phyloP scores from a whole-genome alignment of 2,113 vertebrate genomes.

The Pseudorasbora parva region DNA sequence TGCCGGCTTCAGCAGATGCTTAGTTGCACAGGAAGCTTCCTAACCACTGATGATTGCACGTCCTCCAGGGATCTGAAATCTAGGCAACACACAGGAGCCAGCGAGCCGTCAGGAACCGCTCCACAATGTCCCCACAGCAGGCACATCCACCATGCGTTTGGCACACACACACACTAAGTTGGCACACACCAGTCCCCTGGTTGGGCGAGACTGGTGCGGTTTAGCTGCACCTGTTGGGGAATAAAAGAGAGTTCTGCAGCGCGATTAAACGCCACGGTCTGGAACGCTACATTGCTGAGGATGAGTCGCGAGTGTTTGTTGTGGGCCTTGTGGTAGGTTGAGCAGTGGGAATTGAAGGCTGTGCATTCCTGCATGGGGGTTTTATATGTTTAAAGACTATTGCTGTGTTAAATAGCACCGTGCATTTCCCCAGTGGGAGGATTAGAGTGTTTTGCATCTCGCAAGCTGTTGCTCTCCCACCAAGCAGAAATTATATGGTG shows the following conservation, averaged over 20 bases:
- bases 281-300: background rate
- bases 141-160: constrained; percentile 22
- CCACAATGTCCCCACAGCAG: constrained; percentile 26
- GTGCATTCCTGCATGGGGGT: constrained; percentile 14
- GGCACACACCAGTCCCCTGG: constrained; percentile 12
- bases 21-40: constrained; percentile 37
- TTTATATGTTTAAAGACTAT: constrained; percentile 38
- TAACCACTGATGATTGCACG: constrained; percentile 34
- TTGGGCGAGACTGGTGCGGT: constrained; percentile 26
- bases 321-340: constrained; percentile 22
- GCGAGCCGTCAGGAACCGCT: constrained; percentile 34
- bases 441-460: constrained; percentile 10
- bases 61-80: constrained; percentile 41
- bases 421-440: constrained; percentile 5
- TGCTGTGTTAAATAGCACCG: constrained; percentile 22
- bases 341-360: constrained; percentile 34
- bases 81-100: constrained; percentile 33
- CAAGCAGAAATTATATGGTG: background rate
- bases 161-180: constrained; percentile 11
- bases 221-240: constrained; percentile 41
- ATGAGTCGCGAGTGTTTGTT: constrained; percentile 25
- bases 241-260: constrained; percentile 19
- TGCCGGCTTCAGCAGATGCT: constrained; percentile 44
- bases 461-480: constrained; percentile 25
- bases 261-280: constrained; percentile 14